Evolutionary conservation across 1,140 invertebrate genomes (phyloP).

Genomic region (Antheraea pernyi): DNA sequence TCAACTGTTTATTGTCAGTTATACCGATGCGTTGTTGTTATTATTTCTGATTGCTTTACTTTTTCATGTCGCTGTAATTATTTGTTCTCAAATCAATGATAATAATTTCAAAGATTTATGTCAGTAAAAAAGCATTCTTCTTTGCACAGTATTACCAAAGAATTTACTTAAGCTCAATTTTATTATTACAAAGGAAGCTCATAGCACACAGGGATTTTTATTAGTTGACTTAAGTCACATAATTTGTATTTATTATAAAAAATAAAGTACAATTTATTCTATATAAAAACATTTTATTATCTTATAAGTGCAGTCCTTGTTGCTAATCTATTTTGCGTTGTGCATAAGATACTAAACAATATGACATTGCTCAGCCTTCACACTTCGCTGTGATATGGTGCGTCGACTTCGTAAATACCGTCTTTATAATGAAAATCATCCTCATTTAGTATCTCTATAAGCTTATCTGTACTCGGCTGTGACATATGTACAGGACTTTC

Average conservation of each 20-base stretch:
- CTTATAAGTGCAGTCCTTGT: neutral
- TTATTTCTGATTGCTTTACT: neutral
- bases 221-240: neutral
- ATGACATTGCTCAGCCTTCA: constrained; percentile 22
- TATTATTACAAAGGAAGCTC: neutral
- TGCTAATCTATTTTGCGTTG: neutral
- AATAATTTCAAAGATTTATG: neutral
- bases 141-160: neutral
- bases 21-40: neutral
- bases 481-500: constrained; percentile 45
- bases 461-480: constrained; percentile 50
- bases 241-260: neutral
- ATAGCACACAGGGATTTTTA: neutral
- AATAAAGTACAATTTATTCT: neutral
- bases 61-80: neutral
- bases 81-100: too few relatives aligned
- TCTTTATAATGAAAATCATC: constrained; percentile 46
- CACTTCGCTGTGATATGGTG: constrained; percentile 51
- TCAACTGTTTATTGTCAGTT: neutral
- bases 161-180: neutral
- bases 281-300: constrained; percentile 4
- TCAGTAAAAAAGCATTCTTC: too few relatives aligned
- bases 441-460: constrained; percentile 61
- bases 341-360: neutral
- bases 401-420: constrained; percentile 37